A percentile compares a stretch with the other conserved stretches of the same genome.
These are phyloP conservation scores for Sceloporus undulatus DNA, from an alignment of 2,113 vertebrate species.

Conservation along the genomic window DNA sequence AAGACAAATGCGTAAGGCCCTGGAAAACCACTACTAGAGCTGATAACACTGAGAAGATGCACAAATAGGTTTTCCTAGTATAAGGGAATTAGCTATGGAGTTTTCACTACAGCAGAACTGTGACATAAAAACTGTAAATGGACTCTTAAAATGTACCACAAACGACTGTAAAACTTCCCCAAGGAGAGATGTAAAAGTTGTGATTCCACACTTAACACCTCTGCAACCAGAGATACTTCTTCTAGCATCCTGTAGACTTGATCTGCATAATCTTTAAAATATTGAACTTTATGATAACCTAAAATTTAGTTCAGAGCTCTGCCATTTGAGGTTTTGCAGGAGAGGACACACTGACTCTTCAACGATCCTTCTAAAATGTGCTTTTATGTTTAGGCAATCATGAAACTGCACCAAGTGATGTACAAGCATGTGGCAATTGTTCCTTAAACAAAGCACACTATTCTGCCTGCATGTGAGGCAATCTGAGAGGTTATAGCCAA, in stretches of 20 bases:
- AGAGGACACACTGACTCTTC: neutral
- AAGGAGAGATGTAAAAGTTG: neutral
- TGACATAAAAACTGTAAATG: neutral
- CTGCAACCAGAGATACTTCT: neutral
- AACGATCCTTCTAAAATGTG: neutral
- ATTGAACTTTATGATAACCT: neutral
- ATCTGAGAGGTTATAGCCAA: too few relatives aligned
- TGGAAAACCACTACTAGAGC: neutral
- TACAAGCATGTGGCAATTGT: too few relatives aligned
- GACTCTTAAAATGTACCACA: neutral
- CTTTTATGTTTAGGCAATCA: too few relatives aligned
- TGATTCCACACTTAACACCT: neutral
- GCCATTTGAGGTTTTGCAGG: neutral
- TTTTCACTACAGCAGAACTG: neutral
- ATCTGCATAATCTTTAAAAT: neutral
- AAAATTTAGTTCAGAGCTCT: neutral
- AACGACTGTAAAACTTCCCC: neutral
- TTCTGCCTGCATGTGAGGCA: too few relatives aligned
- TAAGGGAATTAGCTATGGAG: neutral
- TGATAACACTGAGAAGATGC: neutral
- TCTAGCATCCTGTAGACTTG: neutral
- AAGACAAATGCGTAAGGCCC: neutral
- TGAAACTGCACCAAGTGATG: too few relatives aligned
- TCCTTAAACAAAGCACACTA: too few relatives aligned
- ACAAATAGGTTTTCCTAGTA: neutral